Evolutionary conservation across 1,140 invertebrate genomes (phyloP), one percentile per base, ranked within the genome.

Genomic region (Brachionus plicatilis): DNA sequence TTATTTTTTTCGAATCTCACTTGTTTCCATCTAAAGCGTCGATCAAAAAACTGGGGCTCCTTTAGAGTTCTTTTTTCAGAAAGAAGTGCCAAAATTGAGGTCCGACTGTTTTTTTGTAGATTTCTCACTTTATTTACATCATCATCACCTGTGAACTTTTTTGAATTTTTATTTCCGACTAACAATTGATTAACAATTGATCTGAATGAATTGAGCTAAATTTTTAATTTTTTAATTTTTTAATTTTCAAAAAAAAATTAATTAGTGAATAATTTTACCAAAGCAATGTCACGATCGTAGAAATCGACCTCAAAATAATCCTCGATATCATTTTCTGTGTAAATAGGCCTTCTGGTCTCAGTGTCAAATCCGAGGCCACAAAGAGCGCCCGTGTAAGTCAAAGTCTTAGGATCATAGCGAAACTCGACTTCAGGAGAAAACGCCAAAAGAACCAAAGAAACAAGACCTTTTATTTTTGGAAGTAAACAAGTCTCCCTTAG

Each of bases 341-440:
- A 70, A 7, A 83, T 24, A n/a, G 82, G 43, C 20, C 12, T 68
- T 50, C 29, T 72, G 24, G 5, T 45, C 3, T 3, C 14, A 0
- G 65, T n/a, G 47, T 83, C 60, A 70, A 33, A 83, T 9, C 82
- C 82, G 0, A 82, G 33, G 11, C 79, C 79, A n/a, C 79, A 82
- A 27, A 82, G 24, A 82, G 79, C 79, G 3, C 79, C 79, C 1
- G 79, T 65, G 17, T 82, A 82, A 43, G 6, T 65, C 20, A 43
- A 27, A 65, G 0, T 60, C 33, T 43, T 60, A 9, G 1, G 6
- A 20, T 82, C 79, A 45, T 14, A 43, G 14, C 79, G 8, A 47
- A 82, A 68, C 27, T 82, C 79, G 5, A 82, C 79, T 82, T 60
- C 33, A 29, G 79, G 79, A 17, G 79, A 43, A 68, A 82, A 82